Conservation (phyloP, 2,797 vertebrate species). For the Halcyon smyrnensis region DNA sequence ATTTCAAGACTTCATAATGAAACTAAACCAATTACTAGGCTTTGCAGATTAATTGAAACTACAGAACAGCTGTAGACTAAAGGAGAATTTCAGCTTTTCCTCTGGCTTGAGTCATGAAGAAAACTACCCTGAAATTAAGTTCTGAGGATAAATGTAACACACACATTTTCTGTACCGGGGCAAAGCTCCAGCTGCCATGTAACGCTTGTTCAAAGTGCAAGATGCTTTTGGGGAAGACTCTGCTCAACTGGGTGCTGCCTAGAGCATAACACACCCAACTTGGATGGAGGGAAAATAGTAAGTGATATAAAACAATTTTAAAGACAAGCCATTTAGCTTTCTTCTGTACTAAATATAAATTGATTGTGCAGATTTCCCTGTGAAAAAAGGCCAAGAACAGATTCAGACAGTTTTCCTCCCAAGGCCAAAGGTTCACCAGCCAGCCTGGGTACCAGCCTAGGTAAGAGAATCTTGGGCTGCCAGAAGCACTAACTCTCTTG, state of each 20-base stretch:
- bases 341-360: background rate
- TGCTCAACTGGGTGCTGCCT: background rate
- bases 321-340: background rate
- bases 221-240: background rate
- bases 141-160: background rate
- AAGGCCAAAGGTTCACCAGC: background rate
- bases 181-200: background rate
- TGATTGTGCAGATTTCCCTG: background rate
- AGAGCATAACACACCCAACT: background rate
- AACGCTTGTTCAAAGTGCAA: background rate
- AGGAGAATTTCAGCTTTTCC: background rate
- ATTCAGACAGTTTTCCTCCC: background rate
- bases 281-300: background rate
- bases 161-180: background rate
- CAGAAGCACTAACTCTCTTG: background rate
- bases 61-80: background rate
- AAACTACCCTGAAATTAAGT: slow-evolving; percentile 11
- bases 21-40: background rate
- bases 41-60: background rate
- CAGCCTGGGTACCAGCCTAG: background rate
- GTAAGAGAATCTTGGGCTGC: background rate
- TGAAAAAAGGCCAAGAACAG: background rate
- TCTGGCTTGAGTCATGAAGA: background rate
- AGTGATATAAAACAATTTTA: background rate
- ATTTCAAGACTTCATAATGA: background rate